These are phyloP conservation scores for Xylophagus ater DNA, from an alignment of 2,888 invertebrate species.

Conservation along the genomic window DNA sequence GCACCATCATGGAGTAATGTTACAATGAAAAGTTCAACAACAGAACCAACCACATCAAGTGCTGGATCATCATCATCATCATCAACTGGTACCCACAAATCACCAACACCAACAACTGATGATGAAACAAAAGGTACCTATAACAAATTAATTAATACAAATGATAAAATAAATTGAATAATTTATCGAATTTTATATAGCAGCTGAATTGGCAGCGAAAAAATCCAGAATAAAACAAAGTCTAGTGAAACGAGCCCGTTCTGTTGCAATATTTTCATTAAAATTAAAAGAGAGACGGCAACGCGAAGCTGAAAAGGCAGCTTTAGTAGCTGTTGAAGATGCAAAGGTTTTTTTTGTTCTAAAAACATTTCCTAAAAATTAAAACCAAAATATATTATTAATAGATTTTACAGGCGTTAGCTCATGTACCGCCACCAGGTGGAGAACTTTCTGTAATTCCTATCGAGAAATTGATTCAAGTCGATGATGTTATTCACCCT, in stretches of 20 bases:
- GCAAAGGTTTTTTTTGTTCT: slow-evolving; percentile 32
- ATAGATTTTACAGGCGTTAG: slow-evolving; percentile 35
- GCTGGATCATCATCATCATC: slow-evolving; percentile 20
- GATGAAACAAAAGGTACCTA: slow-evolving; percentile 49
- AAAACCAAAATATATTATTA: neutral
- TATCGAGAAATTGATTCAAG: slow-evolving; percentile 68
- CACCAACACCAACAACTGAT: slow-evolving; percentile 31
- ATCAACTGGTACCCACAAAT: slow-evolving; percentile 20
- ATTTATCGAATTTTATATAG: slow-evolving; percentile 19
- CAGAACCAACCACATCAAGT: slow-evolving; percentile 24
- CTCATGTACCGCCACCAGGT: slow-evolving; percentile 48
- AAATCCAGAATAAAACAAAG: slow-evolving; percentile 62
- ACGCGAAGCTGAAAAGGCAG: slow-evolving; percentile 60
- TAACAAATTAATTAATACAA: neutral
- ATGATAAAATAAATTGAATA: neutral
- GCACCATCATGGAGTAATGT: slow-evolving; percentile 47
- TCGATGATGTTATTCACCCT: slow-evolving; percentile 48
- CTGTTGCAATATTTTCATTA: slow-evolving; percentile 75
- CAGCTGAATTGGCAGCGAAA: slow-evolving; percentile 51
- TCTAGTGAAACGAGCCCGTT: slow-evolving; percentile 70
- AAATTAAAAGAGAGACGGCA: slow-evolving; percentile 69
- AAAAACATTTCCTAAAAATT: neutral
- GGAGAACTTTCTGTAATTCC: slow-evolving; percentile 77
- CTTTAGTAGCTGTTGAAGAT: slow-evolving; percentile 48
- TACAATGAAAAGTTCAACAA: slow-evolving; percentile 23